phyloP scores from a whole-genome alignment of 2,797 vertebrate species.

The Periophthalmus magnuspinnatus region DNA sequence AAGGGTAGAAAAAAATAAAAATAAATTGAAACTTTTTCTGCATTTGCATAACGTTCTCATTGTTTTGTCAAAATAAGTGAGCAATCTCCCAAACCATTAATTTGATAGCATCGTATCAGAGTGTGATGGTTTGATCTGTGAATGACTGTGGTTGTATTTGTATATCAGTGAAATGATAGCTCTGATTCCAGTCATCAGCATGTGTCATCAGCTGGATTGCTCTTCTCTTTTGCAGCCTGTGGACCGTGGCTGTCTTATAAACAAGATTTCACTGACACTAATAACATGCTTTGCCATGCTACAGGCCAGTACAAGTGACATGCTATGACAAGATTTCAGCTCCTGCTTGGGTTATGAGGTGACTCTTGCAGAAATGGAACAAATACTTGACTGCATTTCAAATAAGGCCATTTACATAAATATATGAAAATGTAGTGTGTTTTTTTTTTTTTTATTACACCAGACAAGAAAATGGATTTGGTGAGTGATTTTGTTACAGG shows the following conservation, averaged over 20 bases:
- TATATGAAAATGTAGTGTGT: neutral
- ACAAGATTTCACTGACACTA: constrained; percentile 18
- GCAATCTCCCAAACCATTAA: neutral
- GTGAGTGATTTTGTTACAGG: neutral
- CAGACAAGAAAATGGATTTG: neutral
- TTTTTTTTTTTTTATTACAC: constrained; percentile 14
- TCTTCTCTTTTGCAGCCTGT: neutral
- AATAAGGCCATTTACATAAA: constrained; percentile 1
- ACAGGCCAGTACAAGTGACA: constrained; percentile 12
- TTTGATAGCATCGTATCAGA: neutral
- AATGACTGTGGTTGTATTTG: neutral
- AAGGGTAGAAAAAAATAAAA: neutral
- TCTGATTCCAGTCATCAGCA: constrained; percentile 11
- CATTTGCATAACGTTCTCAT: neutral
- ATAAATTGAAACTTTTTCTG: neutral
- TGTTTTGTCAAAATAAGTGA: neutral
- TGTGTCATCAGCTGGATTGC: constrained; percentile 2
- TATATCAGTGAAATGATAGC: constrained; percentile 8
- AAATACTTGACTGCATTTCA: constrained; percentile 21
- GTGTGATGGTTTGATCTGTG: neutral
- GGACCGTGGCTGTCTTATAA: neutral
- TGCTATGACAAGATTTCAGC: constrained; percentile 14
- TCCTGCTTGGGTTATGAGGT: neutral
- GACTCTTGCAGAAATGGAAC: constrained; percentile 3
- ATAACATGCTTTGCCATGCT: constrained; percentile 16